These are phyloP conservation scores for Noctua fimbriata DNA, from an alignment of 2,888 invertebrate genomes.

Conservation along the genomic window DNA sequence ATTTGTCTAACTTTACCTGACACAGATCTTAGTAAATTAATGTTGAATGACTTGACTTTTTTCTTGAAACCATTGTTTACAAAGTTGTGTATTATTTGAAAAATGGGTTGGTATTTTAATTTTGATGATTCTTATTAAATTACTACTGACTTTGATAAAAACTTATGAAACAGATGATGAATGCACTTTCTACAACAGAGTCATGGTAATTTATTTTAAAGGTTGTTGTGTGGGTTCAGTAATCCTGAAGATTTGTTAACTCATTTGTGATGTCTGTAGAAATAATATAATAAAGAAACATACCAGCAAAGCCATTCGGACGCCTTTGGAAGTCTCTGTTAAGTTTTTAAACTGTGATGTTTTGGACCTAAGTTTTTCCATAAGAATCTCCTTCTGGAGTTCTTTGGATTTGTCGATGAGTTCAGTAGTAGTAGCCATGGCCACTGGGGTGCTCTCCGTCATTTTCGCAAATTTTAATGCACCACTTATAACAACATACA, in stretches of 20 bases:
- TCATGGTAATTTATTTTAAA: slow-evolving; percentile 7
- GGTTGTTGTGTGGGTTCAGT: slow-evolving; percentile 10
- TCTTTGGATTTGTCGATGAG: slow-evolving; percentile 87
- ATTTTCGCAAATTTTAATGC: slow-evolving; percentile 71
- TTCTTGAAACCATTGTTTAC: not conserved
- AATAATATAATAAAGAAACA: slow-evolving; percentile 65
- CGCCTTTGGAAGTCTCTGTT: slow-evolving; percentile 96
- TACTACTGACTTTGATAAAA: not conserved
- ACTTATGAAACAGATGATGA: slow-evolving; percentile 1
- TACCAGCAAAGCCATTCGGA: slow-evolving; percentile 96
- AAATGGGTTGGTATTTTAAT: not conserved
- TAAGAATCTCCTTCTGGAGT: slow-evolving; percentile 95
- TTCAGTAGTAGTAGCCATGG: slow-evolving; percentile 80
- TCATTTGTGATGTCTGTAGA: not conserved
- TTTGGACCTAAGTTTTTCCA: slow-evolving; percentile 97
- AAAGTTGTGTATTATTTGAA: not conserved
- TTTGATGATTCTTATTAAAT: not conserved
- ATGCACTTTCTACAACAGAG: slow-evolving; percentile 29
- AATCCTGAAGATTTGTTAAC: not conserved
- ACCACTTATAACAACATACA: slow-evolving; percentile 67
- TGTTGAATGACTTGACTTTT: not conserved
- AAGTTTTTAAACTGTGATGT: slow-evolving; percentile 95
- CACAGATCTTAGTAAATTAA: not conserved
- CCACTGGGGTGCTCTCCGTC: slow-evolving; percentile 81
- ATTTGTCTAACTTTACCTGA: not conserved